Evolutionary conservation across 2,113 vertebrate species (phyloP).

Genomic region (Salvelinus sp.): DNA sequence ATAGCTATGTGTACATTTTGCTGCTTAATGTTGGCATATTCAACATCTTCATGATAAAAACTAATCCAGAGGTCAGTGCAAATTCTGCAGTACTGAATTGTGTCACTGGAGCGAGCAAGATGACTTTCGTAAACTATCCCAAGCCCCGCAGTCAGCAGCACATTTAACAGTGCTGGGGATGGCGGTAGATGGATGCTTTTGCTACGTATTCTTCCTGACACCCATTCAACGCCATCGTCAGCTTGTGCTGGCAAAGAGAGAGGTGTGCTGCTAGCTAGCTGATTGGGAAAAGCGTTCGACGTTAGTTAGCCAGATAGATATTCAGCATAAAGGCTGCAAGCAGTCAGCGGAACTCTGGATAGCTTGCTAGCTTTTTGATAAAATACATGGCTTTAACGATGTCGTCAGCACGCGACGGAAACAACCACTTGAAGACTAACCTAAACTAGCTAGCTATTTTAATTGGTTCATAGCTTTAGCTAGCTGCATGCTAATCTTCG

Average conservation of each 20-base stretch:
- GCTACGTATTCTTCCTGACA: constrained; percentile 35
- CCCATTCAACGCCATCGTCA: constrained; percentile 18
- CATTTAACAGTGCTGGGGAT: neutral
- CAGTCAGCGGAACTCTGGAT: neutral
- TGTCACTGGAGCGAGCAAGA: neutral
- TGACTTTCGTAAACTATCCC: neutral
- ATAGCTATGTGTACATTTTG: neutral
- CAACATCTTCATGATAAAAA: neutral
- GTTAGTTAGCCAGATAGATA: constrained; percentile 1
- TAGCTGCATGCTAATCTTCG: neutral
- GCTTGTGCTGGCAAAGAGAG: neutral
- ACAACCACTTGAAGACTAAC: constrained; percentile 41
- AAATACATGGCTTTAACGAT: constrained; percentile 35
- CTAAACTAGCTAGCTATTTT: too few relatives aligned
- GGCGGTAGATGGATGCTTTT: constrained; percentile 23
- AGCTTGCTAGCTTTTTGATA: neutral
- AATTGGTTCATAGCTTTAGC: too few relatives aligned
- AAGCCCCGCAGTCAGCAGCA: neutral
- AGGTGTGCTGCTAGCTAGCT: neutral
- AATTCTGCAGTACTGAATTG: neutral
- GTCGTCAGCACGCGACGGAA: constrained; percentile 40
- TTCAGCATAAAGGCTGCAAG: neutral
- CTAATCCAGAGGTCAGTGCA: neutral
- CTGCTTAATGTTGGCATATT: neutral
- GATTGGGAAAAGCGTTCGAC: neutral